phyloP scores from a whole-genome alignment of 2,797 vertebrate genomes.

The Gymnodraco acuticeps region DNA sequence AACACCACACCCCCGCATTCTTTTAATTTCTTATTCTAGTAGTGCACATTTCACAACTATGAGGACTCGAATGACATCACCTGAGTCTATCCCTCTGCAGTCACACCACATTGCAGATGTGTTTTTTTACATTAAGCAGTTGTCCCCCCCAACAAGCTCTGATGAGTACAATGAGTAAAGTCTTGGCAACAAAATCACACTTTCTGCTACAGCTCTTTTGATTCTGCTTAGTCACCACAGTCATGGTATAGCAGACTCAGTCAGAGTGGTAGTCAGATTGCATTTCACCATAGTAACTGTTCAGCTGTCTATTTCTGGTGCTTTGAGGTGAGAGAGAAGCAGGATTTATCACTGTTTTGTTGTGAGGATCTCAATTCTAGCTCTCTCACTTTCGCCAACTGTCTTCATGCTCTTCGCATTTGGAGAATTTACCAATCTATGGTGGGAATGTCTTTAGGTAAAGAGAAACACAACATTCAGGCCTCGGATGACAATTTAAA shows the following conservation, averaged over 20 bases:
- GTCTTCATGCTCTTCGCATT: no score
- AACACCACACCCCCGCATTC: neutral
- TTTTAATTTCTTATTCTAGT: neutral
- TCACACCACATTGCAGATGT: neutral
- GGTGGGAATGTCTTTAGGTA: no score
- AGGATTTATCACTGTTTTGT: neutral
- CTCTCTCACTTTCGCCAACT: neutral
- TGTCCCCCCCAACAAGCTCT: neutral
- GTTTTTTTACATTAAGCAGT: neutral
- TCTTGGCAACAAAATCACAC: neutral
- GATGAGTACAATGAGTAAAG: neutral
- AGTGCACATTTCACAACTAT: neutral
- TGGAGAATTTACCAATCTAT: no score
- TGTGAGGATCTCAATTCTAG: neutral
- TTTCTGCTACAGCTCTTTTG: neutral
- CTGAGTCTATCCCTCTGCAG: neutral
- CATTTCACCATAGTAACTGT: neutral
- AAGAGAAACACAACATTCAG: no score
- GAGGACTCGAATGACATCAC: neutral
- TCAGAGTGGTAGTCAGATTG: neutral
- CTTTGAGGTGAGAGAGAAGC: neutral
- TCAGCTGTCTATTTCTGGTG: neutral
- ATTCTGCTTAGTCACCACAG: slow-evolving; percentile 1
- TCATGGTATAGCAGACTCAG: neutral
- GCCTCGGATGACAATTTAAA: no score